These are phyloP conservation scores for Gnatocerus cornutus DNA, from an alignment of 2,888 invertebrate species.

Conservation along the genomic window DNA sequence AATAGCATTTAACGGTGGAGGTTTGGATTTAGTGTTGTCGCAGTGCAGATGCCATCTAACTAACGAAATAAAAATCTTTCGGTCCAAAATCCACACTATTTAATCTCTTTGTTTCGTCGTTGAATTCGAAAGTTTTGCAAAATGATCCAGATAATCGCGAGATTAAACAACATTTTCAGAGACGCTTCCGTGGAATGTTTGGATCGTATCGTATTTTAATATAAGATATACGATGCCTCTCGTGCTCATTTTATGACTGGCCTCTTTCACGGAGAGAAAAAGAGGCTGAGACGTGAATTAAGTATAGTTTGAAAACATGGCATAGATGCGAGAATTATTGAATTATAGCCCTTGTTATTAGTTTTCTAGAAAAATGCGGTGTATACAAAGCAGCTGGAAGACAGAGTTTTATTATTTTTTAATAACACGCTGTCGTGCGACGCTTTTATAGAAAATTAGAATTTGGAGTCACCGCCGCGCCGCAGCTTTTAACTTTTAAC, in stretches of 20 bases:
- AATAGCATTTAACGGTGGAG: slow-evolving; percentile 24
- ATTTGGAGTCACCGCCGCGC: too few species aligned
- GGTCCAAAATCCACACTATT: not conserved
- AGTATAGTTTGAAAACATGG: slow-evolving; percentile 11
- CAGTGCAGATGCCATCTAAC: slow-evolving; percentile 26
- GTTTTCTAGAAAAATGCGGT: not conserved
- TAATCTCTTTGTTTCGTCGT: slow-evolving; percentile 17
- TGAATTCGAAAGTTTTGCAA: slow-evolving; percentile 4
- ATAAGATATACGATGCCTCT: slow-evolving; percentile 30
- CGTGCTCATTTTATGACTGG: slow-evolving; percentile 21
- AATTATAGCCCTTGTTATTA: not conserved
- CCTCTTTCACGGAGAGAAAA: slow-evolving; percentile 7
- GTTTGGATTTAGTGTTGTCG: slow-evolving; percentile 21
- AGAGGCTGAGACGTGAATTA: slow-evolving; percentile 8
- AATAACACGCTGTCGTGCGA: too few species aligned
- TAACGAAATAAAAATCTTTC: slow-evolving; percentile 13
- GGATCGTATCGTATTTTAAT: slow-evolving; percentile 25
- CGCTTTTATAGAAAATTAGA: too few species aligned
- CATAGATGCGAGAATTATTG: not conserved
- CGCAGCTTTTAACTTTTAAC: too few species aligned
- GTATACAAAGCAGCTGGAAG: not conserved
- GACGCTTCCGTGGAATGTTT: slow-evolving; percentile 14
- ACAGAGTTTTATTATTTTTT: not conserved
- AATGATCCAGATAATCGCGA: slow-evolving; percentile 23
- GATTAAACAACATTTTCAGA: slow-evolving; percentile 20